Evolutionary conservation across 2,888 invertebrate species (phyloP), one percentile per base, ranked within the genome.

Genomic region (Phorcus lineatus): DNA sequence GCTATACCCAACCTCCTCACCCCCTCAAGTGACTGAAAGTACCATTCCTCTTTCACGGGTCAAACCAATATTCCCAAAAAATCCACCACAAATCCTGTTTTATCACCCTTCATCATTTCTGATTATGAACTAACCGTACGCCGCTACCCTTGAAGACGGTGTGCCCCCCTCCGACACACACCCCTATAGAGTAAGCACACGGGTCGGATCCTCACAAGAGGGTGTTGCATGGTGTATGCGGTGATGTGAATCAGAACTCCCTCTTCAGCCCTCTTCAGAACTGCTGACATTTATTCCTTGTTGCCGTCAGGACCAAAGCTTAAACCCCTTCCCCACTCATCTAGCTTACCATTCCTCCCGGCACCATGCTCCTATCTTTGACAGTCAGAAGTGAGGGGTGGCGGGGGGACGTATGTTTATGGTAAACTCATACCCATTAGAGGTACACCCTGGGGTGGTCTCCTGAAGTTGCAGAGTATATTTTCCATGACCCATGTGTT

Each of bases 401-500:
- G 70, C 40, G 70, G 70, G 40, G 17, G n/a, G 70, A 70, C 70
- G 31, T 70, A 70, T 70, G 70, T 70, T 70, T 70, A 40, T 67
- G 70, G 70, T 70, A 70, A 70, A 70, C 19, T 11, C 36, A 70
- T 70, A 36, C 36, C 31, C 70, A 70, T 36, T 31, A 70, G 36
- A 47, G 40, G 17, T 40, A 17, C 40, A 70, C 19, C 36, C 19
- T 6, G n/a, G 70, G 70, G 70, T 70, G 70, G 70, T 70, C 70
- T 31, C n/a, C 70, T 70, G 70, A 11, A 17, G 36, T 36, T 70
- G 17, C 19, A 11, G 16, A 36, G 70, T 70, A 70, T 70, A 70
- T 70, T 70, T 70, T 70, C 70, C 40, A 31, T 70, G 70, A 70
- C 70, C 70, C 36, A 70, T 70, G 36, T 70, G 70, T 40, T 70